Evolutionary conservation across 2,797 vertebrate species (phyloP).

Genomic region (Carcharodon carcharias): DNA sequence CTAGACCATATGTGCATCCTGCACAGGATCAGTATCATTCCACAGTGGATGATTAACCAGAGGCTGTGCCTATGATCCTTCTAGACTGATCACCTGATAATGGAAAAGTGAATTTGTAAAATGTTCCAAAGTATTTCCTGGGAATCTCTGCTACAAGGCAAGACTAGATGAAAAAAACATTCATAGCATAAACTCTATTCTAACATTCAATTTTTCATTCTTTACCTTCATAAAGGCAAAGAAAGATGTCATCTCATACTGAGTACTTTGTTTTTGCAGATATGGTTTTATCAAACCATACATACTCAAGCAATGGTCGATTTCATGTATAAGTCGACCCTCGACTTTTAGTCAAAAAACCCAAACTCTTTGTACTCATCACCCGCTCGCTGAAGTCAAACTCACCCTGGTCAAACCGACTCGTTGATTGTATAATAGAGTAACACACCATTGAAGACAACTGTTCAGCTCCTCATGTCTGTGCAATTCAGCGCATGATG

Average conservation of each 20-base stretch:
- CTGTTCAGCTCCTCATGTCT: too few relatives aligned
- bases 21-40: background rate
- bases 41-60: background rate
- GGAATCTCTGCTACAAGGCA: background rate
- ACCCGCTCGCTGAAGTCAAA: too few relatives aligned
- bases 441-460: too few relatives aligned
- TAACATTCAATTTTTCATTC: background rate
- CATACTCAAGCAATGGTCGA: too few relatives aligned
- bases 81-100: background rate
- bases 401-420: too few relatives aligned
- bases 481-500: too few relatives aligned
- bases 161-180: background rate
- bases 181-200: too few relatives aligned
- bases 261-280: background rate
- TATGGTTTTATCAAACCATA: too few relatives aligned
- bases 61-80: background rate
- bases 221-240: background rate
- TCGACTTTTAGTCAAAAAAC: too few relatives aligned
- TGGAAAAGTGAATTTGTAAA: background rate
- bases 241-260: background rate
- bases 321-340: too few relatives aligned
- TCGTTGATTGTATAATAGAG: too few relatives aligned
- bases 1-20: background rate
- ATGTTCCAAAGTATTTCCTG: background rate
- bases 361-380: too few relatives aligned